Conservation (phyloP, 1,140 invertebrate genomes). For the Trypoxylus dichotomus region DNA sequence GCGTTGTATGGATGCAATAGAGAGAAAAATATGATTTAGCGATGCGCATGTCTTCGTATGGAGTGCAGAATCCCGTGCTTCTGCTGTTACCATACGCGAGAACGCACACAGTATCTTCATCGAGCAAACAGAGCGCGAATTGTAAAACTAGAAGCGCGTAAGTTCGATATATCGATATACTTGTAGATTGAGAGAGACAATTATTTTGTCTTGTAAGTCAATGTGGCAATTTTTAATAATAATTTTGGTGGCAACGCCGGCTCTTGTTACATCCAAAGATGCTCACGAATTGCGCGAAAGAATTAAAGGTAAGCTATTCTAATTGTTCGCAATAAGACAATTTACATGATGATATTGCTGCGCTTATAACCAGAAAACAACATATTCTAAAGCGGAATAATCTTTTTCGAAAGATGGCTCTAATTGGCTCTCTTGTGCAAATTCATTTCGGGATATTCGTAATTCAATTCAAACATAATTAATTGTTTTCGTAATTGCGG, state of each 20-base stretch:
- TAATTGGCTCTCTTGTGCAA: background rate
- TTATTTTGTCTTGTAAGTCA: background rate
- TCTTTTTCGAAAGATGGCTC: too few relatives aligned
- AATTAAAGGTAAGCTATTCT: background rate
- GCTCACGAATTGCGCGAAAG: slow-evolving; percentile 10
- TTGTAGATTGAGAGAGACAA: background rate
- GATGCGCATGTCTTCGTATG: slow-evolving; percentile 20
- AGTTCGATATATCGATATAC: background rate
- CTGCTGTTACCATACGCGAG: background rate
- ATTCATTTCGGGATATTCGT: background rate
- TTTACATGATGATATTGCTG: too few relatives aligned
- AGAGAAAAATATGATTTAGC: slow-evolving; percentile 24
- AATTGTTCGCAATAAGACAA: background rate
- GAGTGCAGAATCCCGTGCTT: slow-evolving; percentile 14
- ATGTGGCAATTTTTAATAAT: background rate
- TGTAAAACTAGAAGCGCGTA: slow-evolving; percentile 6
- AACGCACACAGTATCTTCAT: slow-evolving; percentile 20
- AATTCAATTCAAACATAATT: slow-evolving; percentile 1
- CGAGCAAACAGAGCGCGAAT: slow-evolving; percentile 22
- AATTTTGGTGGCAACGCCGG: slow-evolving; percentile 8
- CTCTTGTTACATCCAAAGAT: background rate
- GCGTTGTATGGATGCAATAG: slow-evolving; percentile 13
- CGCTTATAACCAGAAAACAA: too few relatives aligned
- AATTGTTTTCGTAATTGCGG: background rate
- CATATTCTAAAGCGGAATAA: too few relatives aligned